Conservation (phyloP, 37 sponge, comb jelly and placozoan genomes). For the Chondrosia reniformis region DNA sequence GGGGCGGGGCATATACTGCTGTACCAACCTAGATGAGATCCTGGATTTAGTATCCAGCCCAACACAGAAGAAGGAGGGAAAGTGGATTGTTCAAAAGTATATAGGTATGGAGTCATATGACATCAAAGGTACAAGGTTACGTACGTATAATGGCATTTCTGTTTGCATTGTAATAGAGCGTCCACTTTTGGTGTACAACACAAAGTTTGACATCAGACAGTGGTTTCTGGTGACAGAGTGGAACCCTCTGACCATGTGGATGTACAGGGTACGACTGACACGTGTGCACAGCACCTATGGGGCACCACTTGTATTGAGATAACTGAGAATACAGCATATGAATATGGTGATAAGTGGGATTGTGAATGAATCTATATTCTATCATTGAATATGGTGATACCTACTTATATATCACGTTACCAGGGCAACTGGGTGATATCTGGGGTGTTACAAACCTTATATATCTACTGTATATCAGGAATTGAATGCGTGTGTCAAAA, state of each 20-base stretch:
- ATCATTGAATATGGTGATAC: too few relatives aligned
- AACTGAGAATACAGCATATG: too few relatives aligned
- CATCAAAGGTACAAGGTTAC: not conserved
- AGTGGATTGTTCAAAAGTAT: slow-evolving; percentile 96
- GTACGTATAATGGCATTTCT: not conserved
- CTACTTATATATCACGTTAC: too few relatives aligned
- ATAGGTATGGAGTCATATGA: slow-evolving; percentile 51
- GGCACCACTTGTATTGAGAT: too few relatives aligned
- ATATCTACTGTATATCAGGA: too few relatives aligned
- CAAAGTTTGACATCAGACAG: slow-evolving; percentile 98
- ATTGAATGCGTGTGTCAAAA: too few relatives aligned
- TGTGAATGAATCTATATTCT: too few relatives aligned
- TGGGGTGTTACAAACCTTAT: too few relatives aligned
- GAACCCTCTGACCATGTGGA: slow-evolving; percentile 97
- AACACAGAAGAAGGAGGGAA: slow-evolving; percentile 55
- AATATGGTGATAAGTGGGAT: too few relatives aligned
- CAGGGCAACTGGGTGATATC: too few relatives aligned
- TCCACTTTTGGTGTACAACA: slow-evolving; percentile 81
- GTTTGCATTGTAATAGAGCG: slow-evolving; percentile 44
- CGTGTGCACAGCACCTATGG: not conserved
- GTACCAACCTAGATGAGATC: slow-evolving; percentile 59
- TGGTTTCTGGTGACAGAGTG: slow-evolving; percentile 99
- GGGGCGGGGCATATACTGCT: slow-evolving; percentile 86
- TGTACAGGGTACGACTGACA: slow-evolving; percentile 67
- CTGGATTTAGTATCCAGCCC: slow-evolving; percentile 47